Evolutionary conservation across 2,113 vertebrate species (phyloP), one percentile per base, ranked within the genome.

Genomic region (Sphyrna mokarran): DNA sequence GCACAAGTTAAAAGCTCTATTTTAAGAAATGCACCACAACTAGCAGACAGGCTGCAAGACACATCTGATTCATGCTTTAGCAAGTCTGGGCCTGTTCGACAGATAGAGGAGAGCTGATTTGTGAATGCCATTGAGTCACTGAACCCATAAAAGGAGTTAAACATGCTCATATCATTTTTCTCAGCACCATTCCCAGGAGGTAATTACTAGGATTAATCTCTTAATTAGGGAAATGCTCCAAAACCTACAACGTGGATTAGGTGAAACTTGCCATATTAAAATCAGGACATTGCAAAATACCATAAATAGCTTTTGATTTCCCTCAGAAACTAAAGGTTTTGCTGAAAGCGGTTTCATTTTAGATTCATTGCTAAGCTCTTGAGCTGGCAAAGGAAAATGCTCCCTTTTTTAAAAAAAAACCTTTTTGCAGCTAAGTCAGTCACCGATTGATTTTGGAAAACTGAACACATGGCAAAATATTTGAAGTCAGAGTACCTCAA

Each of bases 21-120:
- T 95, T 86, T 61, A 33, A 58, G 83, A 70, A 0, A 0, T 87
- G n/a, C 54, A n/a, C 14, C 90, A n/a, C 18, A n/a, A 33, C 29
- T 95, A 26, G 29, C 3, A 54, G 69, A 14, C 40, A 37, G 33
- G 33, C 95, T 95, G 23, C 20, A 76, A 76, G 43, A 22, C 76
- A 76, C 18, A 29, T 54, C 43, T 23, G 54, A 54, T 33, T 54
- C 95, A 5, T 9, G 33, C 13, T 95, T n/a, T 8, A 96, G n/a
- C 23, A 94, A 63, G 29, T 26, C 90, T n/a, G 18, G 3, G 0
- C 0, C 0, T 0, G 22, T 37, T 3, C 0, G 18, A 61, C 5
- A 22, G 48, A 16, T 63, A 48, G 8, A 91, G 29, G n/a, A 54
- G 86, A 58, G 11, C 40, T 58, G 18, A 33, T 69, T 48, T 40